Percentiles rank a stretch among this genome's conserved stretches.
Conservation (phyloP, 1,140 invertebrate species). For the Microvelia longipes region DNA sequence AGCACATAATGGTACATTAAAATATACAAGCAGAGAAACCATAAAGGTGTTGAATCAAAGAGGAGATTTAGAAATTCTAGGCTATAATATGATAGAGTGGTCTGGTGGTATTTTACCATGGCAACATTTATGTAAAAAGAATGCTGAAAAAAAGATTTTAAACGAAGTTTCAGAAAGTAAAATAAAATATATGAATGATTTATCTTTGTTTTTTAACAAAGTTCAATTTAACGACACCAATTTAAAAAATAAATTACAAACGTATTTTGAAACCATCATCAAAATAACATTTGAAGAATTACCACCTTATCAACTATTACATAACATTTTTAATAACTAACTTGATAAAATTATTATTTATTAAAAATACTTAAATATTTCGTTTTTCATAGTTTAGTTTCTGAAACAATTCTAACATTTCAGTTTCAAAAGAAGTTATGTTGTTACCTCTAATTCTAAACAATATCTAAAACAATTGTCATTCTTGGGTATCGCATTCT, state of each 20-base stretch:
- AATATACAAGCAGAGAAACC: slow-evolving; percentile 90
- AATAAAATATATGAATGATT: background rate
- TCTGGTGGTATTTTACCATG: slow-evolving; percentile 78
- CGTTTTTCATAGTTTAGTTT: background rate
- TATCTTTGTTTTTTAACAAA: background rate
- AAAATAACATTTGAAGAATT: background rate
- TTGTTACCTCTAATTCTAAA: background rate
- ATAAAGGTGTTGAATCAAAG: slow-evolving; percentile 48
- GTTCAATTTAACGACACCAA: background rate
- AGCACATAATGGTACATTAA: slow-evolving; percentile 90
- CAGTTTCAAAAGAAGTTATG: background rate
- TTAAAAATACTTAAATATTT: background rate
- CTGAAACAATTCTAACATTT: background rate
- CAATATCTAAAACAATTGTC: background rate
- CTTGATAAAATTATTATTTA: background rate
- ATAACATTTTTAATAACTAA: background rate
- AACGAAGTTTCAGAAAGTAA: background rate
- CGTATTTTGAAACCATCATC: background rate
- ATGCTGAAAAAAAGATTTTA: background rate
- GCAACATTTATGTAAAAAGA: slow-evolving; percentile 26
- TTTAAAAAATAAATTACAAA: background rate
- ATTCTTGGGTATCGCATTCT: background rate
- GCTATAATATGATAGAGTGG: slow-evolving; percentile 92
- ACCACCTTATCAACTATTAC: background rate
- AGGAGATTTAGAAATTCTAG: slow-evolving; percentile 88